These are phyloP conservation scores for Odontamblyopus lacepedii DNA, from an alignment of 2,797 vertebrate species.

Conservation along the genomic window DNA sequence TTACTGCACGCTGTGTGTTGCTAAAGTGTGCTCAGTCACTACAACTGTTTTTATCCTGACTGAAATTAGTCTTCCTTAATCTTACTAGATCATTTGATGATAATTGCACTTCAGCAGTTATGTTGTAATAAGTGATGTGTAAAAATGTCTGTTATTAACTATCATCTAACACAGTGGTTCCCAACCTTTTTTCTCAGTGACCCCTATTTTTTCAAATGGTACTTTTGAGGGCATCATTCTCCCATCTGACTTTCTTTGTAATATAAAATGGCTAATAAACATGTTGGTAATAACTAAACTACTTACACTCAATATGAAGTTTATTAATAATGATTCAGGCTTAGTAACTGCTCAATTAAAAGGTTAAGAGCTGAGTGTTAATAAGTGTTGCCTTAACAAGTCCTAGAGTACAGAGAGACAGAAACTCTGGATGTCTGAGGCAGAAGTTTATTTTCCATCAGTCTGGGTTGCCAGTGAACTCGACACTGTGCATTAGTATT, in stretches of 20 bases:
- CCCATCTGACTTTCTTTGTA: background rate
- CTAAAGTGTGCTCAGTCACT: background rate
- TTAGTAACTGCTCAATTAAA: no score
- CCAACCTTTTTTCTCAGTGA: background rate
- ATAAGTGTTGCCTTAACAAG: no score
- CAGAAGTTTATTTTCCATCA: no score
- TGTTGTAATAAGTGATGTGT: background rate
- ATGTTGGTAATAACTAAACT: background rate
- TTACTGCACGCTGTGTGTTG: conserved; percentile 3
- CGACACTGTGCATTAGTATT: no score
- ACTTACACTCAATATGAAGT: no score
- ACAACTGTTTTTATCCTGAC: background rate
- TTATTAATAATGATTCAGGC: no score
- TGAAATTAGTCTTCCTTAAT: background rate
- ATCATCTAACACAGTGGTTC: background rate
- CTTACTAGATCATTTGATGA: background rate
- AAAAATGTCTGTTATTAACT: background rate
- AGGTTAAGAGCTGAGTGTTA: no score
- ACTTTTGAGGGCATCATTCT: background rate
- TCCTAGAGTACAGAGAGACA: no score
- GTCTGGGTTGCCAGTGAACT: no score
- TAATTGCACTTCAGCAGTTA: background rate
- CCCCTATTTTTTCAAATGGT: background rate
- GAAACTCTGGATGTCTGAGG: no score
- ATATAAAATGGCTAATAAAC: background rate